Conservation (phyloP, 2,797 vertebrate species). For the Pelobates cultripes region DNA sequence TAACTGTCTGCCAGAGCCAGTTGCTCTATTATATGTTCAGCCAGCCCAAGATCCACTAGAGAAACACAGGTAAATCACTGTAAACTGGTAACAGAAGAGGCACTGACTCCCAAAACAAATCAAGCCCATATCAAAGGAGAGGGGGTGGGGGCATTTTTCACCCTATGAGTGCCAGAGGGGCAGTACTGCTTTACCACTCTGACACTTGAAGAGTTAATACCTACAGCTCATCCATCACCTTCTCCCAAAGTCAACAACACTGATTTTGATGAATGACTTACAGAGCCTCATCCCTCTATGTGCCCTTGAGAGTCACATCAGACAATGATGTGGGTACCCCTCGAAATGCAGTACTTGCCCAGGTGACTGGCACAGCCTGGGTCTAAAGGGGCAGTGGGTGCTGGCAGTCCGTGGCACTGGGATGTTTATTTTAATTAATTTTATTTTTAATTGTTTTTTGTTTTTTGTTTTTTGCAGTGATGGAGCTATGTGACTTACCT, state of each 20-base stretch:
- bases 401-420: background rate
- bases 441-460: no score
- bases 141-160: background rate
- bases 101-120: background rate
- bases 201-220: background rate
- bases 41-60: background rate
- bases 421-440: background rate
- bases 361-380: background rate
- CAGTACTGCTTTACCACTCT: background rate
- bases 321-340: background rate
- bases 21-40: background rate
- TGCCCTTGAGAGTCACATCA: background rate
- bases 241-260: background rate
- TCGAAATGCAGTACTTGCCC: background rate
- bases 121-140: background rate
- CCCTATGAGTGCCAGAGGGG: background rate
- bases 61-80: background rate
- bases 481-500: slow-evolving; percentile 24
- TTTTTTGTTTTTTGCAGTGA: background rate
- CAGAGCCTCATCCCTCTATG: background rate
- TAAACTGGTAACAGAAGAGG: background rate
- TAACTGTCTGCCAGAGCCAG: background rate
- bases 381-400: background rate
- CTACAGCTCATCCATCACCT: background rate
- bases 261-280: background rate